These are phyloP conservation scores for Ophiothrix spiculata DNA, from an alignment of 35 echinoderm and acorn worm genomes.

Conservation along the genomic window DNA sequence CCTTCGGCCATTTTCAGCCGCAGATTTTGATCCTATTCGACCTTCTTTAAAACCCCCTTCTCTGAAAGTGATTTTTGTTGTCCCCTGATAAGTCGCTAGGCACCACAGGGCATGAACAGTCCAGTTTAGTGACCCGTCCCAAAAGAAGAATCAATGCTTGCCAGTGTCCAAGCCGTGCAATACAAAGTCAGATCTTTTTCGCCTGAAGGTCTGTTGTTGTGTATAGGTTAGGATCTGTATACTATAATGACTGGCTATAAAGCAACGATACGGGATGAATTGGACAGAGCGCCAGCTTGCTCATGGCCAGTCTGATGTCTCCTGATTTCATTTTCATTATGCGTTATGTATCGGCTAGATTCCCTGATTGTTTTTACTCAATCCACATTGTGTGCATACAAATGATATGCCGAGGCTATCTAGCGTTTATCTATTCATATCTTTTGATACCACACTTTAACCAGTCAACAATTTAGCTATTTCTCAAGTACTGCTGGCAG, in stretches of 20 bases:
- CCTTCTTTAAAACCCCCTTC: not conserved
- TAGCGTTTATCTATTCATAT: too few relatives aligned
- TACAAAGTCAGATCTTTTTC: not conserved
- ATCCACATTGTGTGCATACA: too few relatives aligned
- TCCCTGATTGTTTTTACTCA: too few relatives aligned
- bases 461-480: too few relatives aligned
- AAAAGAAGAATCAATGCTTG: not conserved
- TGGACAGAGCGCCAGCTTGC: conserved; percentile 5
- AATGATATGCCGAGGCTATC: too few relatives aligned
- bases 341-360: too few relatives aligned
- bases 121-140: not conserved
- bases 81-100: not conserved
- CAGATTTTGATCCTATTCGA: not conserved
- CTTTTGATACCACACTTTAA: too few relatives aligned
- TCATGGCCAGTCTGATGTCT: too few relatives aligned
- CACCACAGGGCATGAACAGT: not conserved
- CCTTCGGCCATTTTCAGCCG: not conserved
- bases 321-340: too few relatives aligned
- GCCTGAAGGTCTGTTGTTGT: not conserved
- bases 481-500: too few relatives aligned
- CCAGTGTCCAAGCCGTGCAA: not conserved
- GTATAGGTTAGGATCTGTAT: not conserved
- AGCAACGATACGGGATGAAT: not conserved
- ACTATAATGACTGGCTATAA: conserved; percentile 1
- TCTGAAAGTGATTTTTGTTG: not conserved